phyloP scores from a whole-genome alignment of 2,113 vertebrate genomes.

The Hyaena hyaena region DNA sequence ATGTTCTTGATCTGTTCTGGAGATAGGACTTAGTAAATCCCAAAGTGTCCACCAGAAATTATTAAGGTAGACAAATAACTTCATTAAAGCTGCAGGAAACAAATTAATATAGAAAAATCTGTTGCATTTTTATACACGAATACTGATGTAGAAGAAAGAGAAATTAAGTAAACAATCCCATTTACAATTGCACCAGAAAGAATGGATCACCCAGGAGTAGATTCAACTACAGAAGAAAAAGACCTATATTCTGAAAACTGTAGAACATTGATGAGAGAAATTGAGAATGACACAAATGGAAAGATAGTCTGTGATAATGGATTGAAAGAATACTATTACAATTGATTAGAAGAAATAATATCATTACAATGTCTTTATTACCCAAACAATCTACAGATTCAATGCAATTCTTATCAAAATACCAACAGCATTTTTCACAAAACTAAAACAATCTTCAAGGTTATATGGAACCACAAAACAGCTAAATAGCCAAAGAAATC shows the following conservation, averaged over 20 bases:
- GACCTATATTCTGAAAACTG: not conserved
- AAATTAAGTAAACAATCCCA: not conserved
- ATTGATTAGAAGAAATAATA: not conserved
- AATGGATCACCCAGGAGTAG: not conserved
- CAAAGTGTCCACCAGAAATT: not conserved
- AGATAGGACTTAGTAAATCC: not conserved
- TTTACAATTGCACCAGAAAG: not conserved
- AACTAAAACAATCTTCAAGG: not conserved
- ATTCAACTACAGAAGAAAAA: not conserved
- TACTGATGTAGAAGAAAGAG: not conserved
- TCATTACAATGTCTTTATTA: not conserved
- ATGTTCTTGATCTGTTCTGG: not conserved
- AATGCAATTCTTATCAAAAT: not conserved
- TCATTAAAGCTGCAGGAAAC: not conserved
- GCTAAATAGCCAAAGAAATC: not conserved
- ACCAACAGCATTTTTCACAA: not conserved
- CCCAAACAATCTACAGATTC: not conserved
- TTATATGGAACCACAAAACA: not conserved
- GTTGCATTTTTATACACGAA: not conserved
- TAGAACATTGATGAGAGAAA: not conserved
- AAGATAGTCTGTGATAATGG: not conserved
- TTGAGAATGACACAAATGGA: not conserved
- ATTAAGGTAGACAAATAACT: not conserved
- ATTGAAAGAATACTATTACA: not conserved
- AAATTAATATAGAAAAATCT: not conserved